A percentile compares a stretch with the other conserved stretches of the same genome.
These are phyloP conservation scores for Mormoops blainvillei DNA, from an alignment of 2,113 vertebrate species.

Conservation along the genomic window DNA sequence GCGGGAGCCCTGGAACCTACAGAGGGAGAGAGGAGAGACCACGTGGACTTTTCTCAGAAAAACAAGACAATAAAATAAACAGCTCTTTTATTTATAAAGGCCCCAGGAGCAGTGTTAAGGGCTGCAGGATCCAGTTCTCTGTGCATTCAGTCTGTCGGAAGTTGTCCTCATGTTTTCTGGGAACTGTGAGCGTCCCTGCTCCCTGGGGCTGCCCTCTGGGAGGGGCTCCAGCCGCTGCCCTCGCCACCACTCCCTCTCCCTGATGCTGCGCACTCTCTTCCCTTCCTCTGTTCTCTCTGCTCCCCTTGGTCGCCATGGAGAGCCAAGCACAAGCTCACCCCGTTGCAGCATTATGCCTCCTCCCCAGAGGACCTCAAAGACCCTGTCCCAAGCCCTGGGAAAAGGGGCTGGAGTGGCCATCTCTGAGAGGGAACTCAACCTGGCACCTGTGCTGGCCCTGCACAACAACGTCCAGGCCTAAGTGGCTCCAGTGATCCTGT, in stretches of 20 bases:
- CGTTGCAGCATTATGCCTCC: neutral
- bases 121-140: slow-evolving; percentile 77
- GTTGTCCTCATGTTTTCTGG: slow-evolving; percentile 22
- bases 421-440: neutral
- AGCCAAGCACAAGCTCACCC: slow-evolving; percentile 44
- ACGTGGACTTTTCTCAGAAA: slow-evolving; percentile 55
- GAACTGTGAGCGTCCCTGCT: slow-evolving; percentile 1
- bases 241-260: neutral
- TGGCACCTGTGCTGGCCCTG: neutral
- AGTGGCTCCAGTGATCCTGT: neutral
- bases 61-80: slow-evolving; percentile 57
- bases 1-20: neutral
- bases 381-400: neutral
- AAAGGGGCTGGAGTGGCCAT: neutral
- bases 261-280: slow-evolving; percentile 37
- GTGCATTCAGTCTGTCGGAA: slow-evolving; percentile 57
- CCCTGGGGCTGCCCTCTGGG: neutral
- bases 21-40: slow-evolving; percentile 7
- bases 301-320: neutral
- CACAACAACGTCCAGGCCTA: neutral
- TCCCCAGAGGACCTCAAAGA: neutral
- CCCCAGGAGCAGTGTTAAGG: slow-evolving; percentile 68
- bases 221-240: neutral
- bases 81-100: slow-evolving; percentile 77
- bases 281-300: neutral